Evolutionary conservation across 2,888 invertebrate genomes (phyloP), one percentile per base, ranked within the genome.

Genomic region (Aproaerema taeniolella): DNA sequence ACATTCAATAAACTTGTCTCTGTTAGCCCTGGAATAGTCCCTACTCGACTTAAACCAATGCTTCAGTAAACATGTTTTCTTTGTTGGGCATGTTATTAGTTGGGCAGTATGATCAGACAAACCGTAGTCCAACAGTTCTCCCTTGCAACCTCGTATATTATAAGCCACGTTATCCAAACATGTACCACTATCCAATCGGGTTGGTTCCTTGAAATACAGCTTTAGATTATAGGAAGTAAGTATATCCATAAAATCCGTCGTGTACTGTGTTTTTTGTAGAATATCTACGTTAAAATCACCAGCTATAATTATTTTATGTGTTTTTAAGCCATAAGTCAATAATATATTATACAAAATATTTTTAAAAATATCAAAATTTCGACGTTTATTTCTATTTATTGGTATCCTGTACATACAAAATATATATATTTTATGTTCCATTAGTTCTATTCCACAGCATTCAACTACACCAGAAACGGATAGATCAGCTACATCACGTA

Each of bases 281-380:
- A 20, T 20, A 7, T 20, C 20, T 20, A n/a, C 20, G n/a, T n/a
- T n/a, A n/a, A n/a, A n/a, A n/a, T n/a, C n/a, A n/a, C n/a, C n/a
- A n/a, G n/a, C n/a, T n/a, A 20, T 6, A 20, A 20, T 20, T 20
- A 20, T 20, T 20, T 20, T 20, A 20, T 20, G 7, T 20, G 4
- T 20, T 20, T 20, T 20, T 20, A 20, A 7, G 7, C 20, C 4
- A 7, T 20, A 20, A 6, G 4, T 20, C 5, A 7, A 6, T 20
- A 20, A 20, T 20, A 8, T 30, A 34, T 26, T 17, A 30, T 20
- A 30, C 37, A 39, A 25, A 36, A 41, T 30, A 46, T 24, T 32
- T 16, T 11, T 6, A 30, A 14, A 11, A 26, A 10, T 31, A 20
- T 20, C 20, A 4, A 20, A 20, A 20, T 7, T 6, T 7, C 7